These are phyloP conservation scores for Meiosimyza platycephala DNA, from an alignment of 2,888 invertebrate genomes.

Conservation along the genomic window DNA sequence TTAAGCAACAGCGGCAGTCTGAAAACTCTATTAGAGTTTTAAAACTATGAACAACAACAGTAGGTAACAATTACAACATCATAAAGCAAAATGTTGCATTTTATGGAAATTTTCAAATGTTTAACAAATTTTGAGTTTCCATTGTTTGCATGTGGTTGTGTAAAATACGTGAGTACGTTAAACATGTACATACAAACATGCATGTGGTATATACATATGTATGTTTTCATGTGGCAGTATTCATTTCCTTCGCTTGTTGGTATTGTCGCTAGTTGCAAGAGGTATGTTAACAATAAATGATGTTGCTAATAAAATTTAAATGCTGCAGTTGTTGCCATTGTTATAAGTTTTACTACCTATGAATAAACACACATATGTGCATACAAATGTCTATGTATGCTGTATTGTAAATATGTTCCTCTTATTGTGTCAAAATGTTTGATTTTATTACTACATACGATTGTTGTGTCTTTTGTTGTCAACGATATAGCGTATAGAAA, in stretches of 20 bases:
- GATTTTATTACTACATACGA: no score
- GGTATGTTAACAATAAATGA: slow-evolving; percentile 27
- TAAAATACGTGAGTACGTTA: not conserved
- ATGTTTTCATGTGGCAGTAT: not conserved
- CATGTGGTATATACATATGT: slow-evolving; percentile 5
- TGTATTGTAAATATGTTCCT: no score
- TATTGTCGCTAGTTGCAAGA: no score
- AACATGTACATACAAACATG: not conserved
- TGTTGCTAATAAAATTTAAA: slow-evolving; percentile 37
- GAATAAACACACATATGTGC: no score
- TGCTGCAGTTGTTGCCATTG: slow-evolving; percentile 6
- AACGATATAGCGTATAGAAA: no score
- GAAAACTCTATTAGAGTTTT: slow-evolving; percentile 31
- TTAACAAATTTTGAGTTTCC: not conserved
- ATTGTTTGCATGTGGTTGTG: slow-evolving; percentile 17
- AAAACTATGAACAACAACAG: slow-evolving; percentile 54
- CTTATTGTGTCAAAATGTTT: no score
- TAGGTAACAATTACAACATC: slow-evolving; percentile 51
- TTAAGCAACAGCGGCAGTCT: slow-evolving; percentile 43
- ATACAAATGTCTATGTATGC: no score
- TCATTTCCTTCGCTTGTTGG: not conserved
- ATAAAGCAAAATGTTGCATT: slow-evolving; percentile 4
- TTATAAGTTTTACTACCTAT: no score
- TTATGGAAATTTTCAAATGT: slow-evolving; percentile 10
- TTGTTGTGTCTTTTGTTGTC: no score